These are phyloP conservation scores for Hesperophylax magnus DNA, from an alignment of 1,140 invertebrate species.

Conservation along the genomic window DNA sequence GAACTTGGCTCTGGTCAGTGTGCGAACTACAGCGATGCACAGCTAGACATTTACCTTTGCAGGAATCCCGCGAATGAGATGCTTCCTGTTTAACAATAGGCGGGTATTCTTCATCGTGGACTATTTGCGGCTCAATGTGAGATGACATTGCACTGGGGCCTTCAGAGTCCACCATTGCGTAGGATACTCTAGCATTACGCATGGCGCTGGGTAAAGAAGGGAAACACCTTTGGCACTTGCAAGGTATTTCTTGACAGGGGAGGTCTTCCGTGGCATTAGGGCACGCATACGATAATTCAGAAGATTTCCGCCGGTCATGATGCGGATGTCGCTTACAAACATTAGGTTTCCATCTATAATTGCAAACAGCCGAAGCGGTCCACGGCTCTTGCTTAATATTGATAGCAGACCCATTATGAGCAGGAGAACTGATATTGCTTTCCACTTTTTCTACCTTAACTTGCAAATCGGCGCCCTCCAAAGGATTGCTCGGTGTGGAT, in stretches of 20 bases:
- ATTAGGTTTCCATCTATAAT: constrained; percentile 39
- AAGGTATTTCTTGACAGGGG: constrained; percentile 39
- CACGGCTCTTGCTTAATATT: constrained; percentile 32
- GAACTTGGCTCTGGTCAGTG: not conserved
- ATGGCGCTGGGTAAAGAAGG: constrained; percentile 41
- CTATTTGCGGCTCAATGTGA: not conserved
- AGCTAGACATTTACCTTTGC: constrained; percentile 15
- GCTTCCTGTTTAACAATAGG: constrained; percentile 23
- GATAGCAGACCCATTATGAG: constrained; percentile 8
- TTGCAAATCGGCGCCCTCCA: constrained; percentile 24
- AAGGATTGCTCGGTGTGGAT: not conserved
- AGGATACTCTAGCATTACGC: constrained; percentile 21
- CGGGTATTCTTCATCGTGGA: not conserved
- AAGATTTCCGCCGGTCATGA: not conserved
- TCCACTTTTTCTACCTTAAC: constrained; percentile 30
- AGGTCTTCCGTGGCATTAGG: constrained; percentile 21
- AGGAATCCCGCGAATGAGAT: not conserved
- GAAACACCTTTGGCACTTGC: constrained; percentile 52
- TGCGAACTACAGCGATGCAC: constrained; percentile 3
- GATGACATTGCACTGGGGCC: not conserved
- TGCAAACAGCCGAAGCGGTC: not conserved
- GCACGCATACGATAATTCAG: constrained; percentile 8
- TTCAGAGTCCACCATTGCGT: constrained; percentile 13
- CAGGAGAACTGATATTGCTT: not conserved
- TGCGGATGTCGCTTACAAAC: not conserved